phyloP scores from a whole-genome alignment of 2,113 vertebrate species.

The Austrofundulus limnaeus region DNA sequence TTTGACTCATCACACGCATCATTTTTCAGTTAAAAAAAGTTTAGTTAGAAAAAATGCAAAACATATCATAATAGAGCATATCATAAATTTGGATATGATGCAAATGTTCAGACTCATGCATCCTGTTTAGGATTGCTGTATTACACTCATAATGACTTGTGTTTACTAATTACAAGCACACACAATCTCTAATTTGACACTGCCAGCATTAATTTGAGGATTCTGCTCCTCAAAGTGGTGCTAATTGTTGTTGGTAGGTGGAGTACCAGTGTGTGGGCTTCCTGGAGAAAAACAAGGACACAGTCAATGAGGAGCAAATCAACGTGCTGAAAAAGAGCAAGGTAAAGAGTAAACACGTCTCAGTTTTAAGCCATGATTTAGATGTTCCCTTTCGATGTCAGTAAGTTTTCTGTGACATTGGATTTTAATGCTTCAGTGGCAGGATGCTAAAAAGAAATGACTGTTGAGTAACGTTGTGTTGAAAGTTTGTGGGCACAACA shows the following conservation, averaged over 20 bases:
- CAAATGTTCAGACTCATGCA: constrained; percentile 29
- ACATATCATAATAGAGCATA: background rate
- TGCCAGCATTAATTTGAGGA: background rate
- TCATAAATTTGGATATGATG: background rate
- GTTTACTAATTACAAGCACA: constrained; percentile 4
- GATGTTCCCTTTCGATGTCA: background rate
- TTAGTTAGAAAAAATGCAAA: no score
- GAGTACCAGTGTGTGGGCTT: constrained; percentile 97
- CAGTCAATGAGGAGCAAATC: constrained; percentile 96
- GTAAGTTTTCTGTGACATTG: background rate
- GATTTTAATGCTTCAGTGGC: background rate
- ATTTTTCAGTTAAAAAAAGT: background rate
- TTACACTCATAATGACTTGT: background rate
- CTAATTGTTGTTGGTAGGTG: constrained; percentile 80
- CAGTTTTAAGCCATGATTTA: background rate
- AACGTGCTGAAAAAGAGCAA: constrained; percentile 92
- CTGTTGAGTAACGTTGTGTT: constrained; percentile 12
- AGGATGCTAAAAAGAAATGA: background rate
- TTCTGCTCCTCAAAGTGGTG: background rate
- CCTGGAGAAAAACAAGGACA: constrained; percentile 98
- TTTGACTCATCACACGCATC: background rate
- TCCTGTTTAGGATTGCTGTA: background rate
- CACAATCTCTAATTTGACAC: constrained; percentile 3
- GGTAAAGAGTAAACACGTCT: constrained; percentile 74
- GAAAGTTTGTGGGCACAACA: constrained; percentile 32